phyloP scores from a whole-genome alignment of 2,888 invertebrate genomes.

The Dexiosoma caninum region DNA sequence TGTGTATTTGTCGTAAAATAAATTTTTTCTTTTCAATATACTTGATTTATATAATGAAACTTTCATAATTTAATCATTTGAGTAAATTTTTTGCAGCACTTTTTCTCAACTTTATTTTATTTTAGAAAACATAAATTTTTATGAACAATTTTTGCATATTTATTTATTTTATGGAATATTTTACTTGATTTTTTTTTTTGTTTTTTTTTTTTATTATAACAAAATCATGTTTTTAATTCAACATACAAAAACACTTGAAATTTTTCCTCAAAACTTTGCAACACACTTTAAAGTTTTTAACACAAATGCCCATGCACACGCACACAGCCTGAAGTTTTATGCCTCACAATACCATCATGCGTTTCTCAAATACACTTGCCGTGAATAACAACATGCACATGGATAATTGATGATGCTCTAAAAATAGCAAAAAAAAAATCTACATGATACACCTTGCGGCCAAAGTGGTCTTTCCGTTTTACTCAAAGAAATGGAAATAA shows the following conservation, averaged over 20 bases:
- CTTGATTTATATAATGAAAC: too few relatives aligned
- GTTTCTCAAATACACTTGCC: not conserved
- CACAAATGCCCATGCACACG: not conserved
- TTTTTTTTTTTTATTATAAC: not conserved
- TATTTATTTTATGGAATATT: too few relatives aligned
- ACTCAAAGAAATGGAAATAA: slow-evolving; percentile 31
- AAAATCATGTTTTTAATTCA: not conserved
- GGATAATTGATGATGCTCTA: slow-evolving; percentile 25
- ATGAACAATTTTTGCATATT: too few relatives aligned
- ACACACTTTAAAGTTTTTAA: not conserved
- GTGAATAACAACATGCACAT: slow-evolving; percentile 16
- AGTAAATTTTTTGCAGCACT: too few relatives aligned
- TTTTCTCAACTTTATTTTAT: too few relatives aligned
- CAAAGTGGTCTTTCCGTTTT: slow-evolving; percentile 22
- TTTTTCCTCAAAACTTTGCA: not conserved
- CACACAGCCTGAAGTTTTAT: not conserved
- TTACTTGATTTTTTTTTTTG: not conserved
- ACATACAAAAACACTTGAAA: not conserved
- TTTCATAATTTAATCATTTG: too few relatives aligned
- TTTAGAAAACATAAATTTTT: too few relatives aligned
- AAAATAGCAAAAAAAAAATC: slow-evolving; percentile 12
- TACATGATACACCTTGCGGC: slow-evolving; percentile 24
- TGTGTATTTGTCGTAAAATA: too few relatives aligned
- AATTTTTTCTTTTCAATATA: too few relatives aligned
- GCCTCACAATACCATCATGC: not conserved